A percentile compares a stretch with the other conserved stretches of the same genome.
These are phyloP conservation scores for Columba guinea DNA, from an alignment of 2,797 vertebrate species.

Conservation along the genomic window DNA sequence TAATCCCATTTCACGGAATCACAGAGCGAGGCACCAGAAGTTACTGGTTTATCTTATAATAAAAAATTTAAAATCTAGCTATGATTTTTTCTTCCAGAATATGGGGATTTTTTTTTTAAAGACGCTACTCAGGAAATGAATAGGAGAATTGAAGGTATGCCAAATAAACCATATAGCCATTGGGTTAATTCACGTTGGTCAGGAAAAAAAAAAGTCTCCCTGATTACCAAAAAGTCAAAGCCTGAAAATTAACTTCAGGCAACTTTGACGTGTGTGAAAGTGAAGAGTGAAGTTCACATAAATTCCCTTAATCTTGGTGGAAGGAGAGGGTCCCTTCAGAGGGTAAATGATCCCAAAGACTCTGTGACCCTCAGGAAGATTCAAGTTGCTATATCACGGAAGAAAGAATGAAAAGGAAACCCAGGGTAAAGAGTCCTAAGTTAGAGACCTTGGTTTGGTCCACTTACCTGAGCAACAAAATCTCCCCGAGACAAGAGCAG, in stretches of 20 bases:
- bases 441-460: not conserved
- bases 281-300: accelerated
- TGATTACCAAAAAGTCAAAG: not conserved
- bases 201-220: not conserved
- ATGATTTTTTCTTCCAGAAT: conserved; percentile 14
- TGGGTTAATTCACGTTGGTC: not conserved
- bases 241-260: conserved; percentile 23
- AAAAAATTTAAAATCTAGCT: not conserved
- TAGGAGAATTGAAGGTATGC: not conserved
- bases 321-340: not conserved
- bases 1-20: conserved; percentile 25
- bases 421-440: not conserved
- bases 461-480: not conserved
- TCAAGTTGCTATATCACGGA: not conserved
- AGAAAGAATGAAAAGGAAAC: not conserved
- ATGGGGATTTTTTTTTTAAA: not conserved
- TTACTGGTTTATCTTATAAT: conserved; percentile 23
- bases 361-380: accelerated
- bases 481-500: accelerated
- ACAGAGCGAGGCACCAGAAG: conserved; percentile 19
- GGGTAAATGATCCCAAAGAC: not conserved
- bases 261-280: not conserved
- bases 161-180: not conserved
- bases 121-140: not conserved
- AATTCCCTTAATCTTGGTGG: not conserved